Conservation (phyloP, 2,888 invertebrate genomes). For the Bimastos eiseni region DNA sequence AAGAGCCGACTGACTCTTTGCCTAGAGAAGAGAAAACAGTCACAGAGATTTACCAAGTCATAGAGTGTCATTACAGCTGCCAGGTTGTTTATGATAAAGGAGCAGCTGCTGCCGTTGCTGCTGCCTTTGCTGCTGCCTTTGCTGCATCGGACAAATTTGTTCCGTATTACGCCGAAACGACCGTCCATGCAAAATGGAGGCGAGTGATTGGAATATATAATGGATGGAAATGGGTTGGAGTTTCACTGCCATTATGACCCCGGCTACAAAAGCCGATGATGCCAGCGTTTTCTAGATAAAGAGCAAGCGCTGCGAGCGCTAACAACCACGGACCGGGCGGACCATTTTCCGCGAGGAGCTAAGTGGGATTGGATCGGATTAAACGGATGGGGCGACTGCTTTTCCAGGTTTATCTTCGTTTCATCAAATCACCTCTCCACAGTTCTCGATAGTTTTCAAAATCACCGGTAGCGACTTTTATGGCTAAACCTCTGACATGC, state of each 20-base stretch:
- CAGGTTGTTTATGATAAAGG: neutral
- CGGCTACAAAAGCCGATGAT: slow-evolving; percentile 16
- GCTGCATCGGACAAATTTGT: neutral
- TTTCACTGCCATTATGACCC: neutral
- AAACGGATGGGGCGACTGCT: neutral
- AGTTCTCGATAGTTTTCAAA: neutral
- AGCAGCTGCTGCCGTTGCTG: too few relatives aligned
- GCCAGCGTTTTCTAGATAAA: neutral
- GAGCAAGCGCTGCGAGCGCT: neutral
- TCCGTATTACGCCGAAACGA: neutral
- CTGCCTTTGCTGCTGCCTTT: too few relatives aligned
- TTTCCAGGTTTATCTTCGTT: neutral
- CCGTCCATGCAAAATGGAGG: neutral
- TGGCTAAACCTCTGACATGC: neutral
- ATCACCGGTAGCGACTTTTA: neutral
- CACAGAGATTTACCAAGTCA: neutral
- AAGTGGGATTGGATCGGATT: neutral
- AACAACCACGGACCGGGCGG: neutral
- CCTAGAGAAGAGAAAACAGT: neutral
- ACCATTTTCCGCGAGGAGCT: neutral
- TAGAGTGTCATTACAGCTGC: neutral
- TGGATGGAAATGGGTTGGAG: slow-evolving; percentile 10
- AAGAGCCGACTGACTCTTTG: slow-evolving; percentile 53
- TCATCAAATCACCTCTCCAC: neutral
- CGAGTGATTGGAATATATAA: slow-evolving; percentile 22